Evolutionary conservation across 2,797 vertebrate genomes (phyloP), one percentile per base, ranked within the genome.

Genomic region (Apogon talboti): DNA sequence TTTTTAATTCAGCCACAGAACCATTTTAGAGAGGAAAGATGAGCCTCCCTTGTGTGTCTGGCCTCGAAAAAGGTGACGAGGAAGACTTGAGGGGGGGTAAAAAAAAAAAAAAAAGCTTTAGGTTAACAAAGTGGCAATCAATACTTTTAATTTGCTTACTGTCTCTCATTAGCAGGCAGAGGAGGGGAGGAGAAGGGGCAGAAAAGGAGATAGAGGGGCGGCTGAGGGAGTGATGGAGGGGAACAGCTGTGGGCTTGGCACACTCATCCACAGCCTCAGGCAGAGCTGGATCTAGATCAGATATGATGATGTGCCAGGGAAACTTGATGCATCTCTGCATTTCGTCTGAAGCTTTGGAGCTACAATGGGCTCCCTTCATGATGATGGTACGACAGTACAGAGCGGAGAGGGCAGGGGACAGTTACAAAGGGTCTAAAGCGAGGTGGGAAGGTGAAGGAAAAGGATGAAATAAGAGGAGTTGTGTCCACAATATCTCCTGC

Each of bases 111-210:
- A 88, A 88, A 92, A 46, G 92, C 78, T 66, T 68, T 54, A 90
- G 87, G 89, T 91, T 91, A 90, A 94, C 94, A 95, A 95, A 96
- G 96, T 85, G 92, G 90, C 88, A 93, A 96, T 97, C 95, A 69
- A 97, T 97, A 96, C 92, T 93, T 95, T 95, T 95, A 95, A 97
- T 97, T 97, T 95, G 95, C 95, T 95, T 93, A 93, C 94, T 93
- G 93, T 90, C 92, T 94, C 93, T 95, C 94, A 95, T 95, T 95
- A 96, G 93, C 92, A 89, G 41, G 49, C 2, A 9, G 49, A 28
- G 41, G 49, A 38, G 44, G 49, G 43, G 28, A 13, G n/a, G 59
- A 40, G 63, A 9, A 11, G 50, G 65, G 55, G 38, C 9, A 16
- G 49, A 28, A 19, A 64, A 30, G 18, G 55, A 66, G 55, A 66